Conservation (phyloP, 2,888 invertebrate genomes). For the Eretmocerus hayati region DNA sequence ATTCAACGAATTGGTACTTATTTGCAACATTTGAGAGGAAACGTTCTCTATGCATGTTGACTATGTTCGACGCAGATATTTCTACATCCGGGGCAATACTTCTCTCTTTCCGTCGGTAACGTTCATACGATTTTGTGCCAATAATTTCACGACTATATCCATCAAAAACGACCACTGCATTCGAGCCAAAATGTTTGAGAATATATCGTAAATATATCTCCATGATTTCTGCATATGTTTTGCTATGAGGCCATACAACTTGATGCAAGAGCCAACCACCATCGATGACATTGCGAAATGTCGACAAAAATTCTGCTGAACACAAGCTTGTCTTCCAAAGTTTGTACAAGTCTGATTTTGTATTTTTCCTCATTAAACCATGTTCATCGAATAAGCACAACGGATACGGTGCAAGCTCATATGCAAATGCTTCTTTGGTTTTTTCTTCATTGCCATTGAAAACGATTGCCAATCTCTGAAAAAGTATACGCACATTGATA, state of each 20-base stretch:
- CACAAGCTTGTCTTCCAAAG: slow-evolving; percentile 1
- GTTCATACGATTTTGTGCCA: slow-evolving; percentile 23
- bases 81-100: slow-evolving; percentile 21
- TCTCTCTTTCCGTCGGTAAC: slow-evolving; percentile 19
- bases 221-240: slow-evolving; percentile 15
- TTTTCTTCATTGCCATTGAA: slow-evolving; percentile 23
- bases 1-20: slow-evolving; percentile 17
- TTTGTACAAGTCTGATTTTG: slow-evolving; percentile 20
- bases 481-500: slow-evolving; percentile 27
- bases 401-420: slow-evolving; percentile 26
- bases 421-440: slow-evolving; percentile 18
- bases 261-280: slow-evolving; percentile 22
- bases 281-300: slow-evolving; percentile 16
- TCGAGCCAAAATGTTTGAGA: slow-evolving; percentile 5
- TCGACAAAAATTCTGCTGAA: neutral
- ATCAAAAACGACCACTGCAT: slow-evolving; percentile 24
- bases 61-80: slow-evolving; percentile 15
- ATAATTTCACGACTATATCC: slow-evolving; percentile 21
- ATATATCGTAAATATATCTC: slow-evolving; percentile 8
- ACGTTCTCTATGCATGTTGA: slow-evolving; percentile 20
- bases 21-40: slow-evolving; percentile 26
- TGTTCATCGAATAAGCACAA: slow-evolving; percentile 22
- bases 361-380: slow-evolving; percentile 22
- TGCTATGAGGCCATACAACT: slow-evolving; percentile 19
- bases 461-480: slow-evolving; percentile 27